Base-by-base conservation (phyloP, 1,140 invertebrate species). In the Apis laboriosa region DNA sequence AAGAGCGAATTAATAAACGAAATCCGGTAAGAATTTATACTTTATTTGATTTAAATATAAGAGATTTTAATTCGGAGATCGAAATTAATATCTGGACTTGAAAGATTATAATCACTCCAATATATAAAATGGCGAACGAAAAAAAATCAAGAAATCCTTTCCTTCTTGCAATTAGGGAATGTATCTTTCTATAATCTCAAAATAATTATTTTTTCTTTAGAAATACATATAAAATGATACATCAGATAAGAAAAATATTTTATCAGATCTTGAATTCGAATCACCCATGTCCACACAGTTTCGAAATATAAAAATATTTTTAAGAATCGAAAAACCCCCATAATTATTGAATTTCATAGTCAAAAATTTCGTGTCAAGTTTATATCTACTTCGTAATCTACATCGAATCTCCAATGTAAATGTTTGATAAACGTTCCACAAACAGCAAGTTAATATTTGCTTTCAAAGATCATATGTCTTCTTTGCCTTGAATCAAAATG, bases 401-500 rank as follows among this genome's bases (percentile, higher is more conserved):
- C 70, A 80, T 43, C 28, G 4, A 24, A 51, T 34, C 24, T 34
- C 49, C 28, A 80, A 72, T 61, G 55, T 56, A 82, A 82, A 68
- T 77, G 64, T 77, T 82, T 77, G 80, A 76, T 67, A 82, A 68
- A 55, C 64, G 64, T 68, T 19, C 64, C 61, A 24, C 24, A 17
- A 58, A 43, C n/a, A 53, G 72, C 24, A 21, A 11, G 73, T 64
- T 53, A 82, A 82, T 67, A 77, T 82, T 82, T 82, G 80, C 17
- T 43, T 43, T 58, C 24, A 34, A 12, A 49, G 34, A 51, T 43
- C 56, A n/a, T 15, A 24, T 34, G 13, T 9, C 58, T 76, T 76
- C 58, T 76, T 76, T 76, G 60, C 34, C 61, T 66, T 55, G 51
- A 17, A 77, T 28, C 28, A 68, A 21, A 56, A 19, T 21, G n/a